Conservation (phyloP, 2,888 invertebrate species). For the Oscheius sp. region DNA sequence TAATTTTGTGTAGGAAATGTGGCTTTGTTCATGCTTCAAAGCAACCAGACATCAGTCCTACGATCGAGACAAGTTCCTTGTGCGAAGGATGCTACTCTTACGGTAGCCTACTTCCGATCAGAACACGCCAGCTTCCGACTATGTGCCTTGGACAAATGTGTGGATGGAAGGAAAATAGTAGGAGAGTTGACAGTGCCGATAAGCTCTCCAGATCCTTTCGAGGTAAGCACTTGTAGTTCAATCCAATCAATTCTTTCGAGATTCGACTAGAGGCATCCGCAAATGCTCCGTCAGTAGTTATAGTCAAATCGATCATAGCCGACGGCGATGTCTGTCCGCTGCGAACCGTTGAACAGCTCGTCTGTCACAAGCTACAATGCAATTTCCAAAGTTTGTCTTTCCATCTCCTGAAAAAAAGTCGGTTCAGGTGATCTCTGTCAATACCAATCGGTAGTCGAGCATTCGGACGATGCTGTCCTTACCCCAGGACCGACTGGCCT, state of each 20-base stretch:
- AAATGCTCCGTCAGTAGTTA: conserved; percentile 5
- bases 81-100: conserved; percentile 50
- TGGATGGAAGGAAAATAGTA: conserved; percentile 42
- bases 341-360: conserved; percentile 64
- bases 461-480: conserved; percentile 44
- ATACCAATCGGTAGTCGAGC: conserved; percentile 49
- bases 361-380: conserved; percentile 66
- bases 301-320: conserved; percentile 35
- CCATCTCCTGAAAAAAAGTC: neutral
- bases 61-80: conserved; percentile 57
- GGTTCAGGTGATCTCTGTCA: conserved; percentile 47
- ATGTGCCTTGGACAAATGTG: conserved; percentile 58
- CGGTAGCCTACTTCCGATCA: conserved; percentile 53
- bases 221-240: conserved; percentile 33
- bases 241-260: conserved; percentile 11
- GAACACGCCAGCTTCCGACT: conserved; percentile 54
- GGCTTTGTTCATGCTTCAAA: conserved; percentile 51
- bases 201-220: conserved; percentile 54
- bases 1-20: conserved; percentile 51
- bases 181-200: conserved; percentile 49
- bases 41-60: conserved; percentile 43
- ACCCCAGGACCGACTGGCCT: conserved; percentile 31
- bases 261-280: conserved; percentile 44
- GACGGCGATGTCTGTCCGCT: conserved; percentile 65
- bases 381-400: conserved; percentile 50